phyloP scores from a whole-genome alignment of 1,140 invertebrate genomes.

The Drosophila obscura region DNA sequence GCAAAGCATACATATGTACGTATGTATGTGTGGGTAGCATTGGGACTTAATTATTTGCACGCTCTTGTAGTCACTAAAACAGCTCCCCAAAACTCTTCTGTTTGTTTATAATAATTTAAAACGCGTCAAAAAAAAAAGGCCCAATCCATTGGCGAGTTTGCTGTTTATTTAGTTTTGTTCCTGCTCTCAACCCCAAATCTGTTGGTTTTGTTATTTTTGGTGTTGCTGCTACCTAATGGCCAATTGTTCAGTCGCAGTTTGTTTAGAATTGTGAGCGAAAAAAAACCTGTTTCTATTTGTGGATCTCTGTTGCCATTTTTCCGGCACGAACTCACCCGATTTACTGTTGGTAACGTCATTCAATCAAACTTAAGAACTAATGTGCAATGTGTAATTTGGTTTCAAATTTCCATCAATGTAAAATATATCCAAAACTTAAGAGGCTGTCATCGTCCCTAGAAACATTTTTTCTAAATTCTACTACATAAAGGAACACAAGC shows the following conservation, averaged over 20 bases:
- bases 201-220: slow-evolving; percentile 26
- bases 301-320: slow-evolving; percentile 25
- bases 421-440: neutral
- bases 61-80: slow-evolving; percentile 53
- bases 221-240: slow-evolving; percentile 38
- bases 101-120: slow-evolving; percentile 65
- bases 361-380: slow-evolving; percentile 19
- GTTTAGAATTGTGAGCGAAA: slow-evolving; percentile 42
- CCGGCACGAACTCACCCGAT: slow-evolving; percentile 27
- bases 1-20: slow-evolving; percentile 4
- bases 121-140: slow-evolving; percentile 31
- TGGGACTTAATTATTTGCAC: slow-evolving; percentile 55
- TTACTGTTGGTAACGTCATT: slow-evolving; percentile 31
- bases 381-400: neutral
- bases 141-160: slow-evolving; percentile 28
- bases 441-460: neutral
- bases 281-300: slow-evolving; percentile 30
- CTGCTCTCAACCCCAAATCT: slow-evolving; percentile 25
- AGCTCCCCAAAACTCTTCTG: slow-evolving; percentile 26
- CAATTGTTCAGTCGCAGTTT: slow-evolving; percentile 31
- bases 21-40: slow-evolving; percentile 12
- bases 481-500: slow-evolving; percentile 25
- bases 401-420: slow-evolving; percentile 3
- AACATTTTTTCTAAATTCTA: slow-evolving; percentile 6
- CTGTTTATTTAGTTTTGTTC: slow-evolving; percentile 52